These are phyloP conservation scores for Ciconia boyciana DNA, from an alignment of 2,113 vertebrate genomes.

Conservation along the genomic window DNA sequence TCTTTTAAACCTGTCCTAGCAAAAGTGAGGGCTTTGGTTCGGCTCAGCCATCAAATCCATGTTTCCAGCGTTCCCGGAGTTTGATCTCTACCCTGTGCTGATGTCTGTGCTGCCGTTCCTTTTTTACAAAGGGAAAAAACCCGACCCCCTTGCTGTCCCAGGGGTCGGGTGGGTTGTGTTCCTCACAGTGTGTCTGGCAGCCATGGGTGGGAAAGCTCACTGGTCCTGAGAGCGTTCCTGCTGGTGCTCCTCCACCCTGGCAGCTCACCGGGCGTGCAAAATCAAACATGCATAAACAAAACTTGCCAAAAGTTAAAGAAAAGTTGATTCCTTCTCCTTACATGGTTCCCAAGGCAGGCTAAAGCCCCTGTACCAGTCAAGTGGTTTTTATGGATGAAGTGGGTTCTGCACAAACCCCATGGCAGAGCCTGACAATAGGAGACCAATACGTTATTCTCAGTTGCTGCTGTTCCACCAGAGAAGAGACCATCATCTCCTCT, in stretches of 20 bases:
- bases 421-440: neutral
- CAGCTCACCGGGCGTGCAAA: fast-evolving
- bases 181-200: neutral
- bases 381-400: neutral
- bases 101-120: neutral
- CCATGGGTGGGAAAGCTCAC: fast-evolving
- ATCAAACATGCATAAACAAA: neutral
- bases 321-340: neutral
- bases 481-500: neutral
- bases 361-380: neutral
- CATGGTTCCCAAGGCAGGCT: fast-evolving
- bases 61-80: neutral
- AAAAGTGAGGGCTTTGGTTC: neutral
- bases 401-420: neutral
- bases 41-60: neutral
- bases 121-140: neutral
- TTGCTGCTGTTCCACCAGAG: neutral
- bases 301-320: neutral
- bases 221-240: neutral
- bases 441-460: fast-evolving
- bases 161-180: neutral
- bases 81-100: neutral
- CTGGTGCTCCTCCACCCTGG: neutral
- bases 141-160: neutral
- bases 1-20: neutral